Base-by-base conservation (phyloP, 2,797 vertebrate species). In the Gymnoscopelus braueri region DNA sequence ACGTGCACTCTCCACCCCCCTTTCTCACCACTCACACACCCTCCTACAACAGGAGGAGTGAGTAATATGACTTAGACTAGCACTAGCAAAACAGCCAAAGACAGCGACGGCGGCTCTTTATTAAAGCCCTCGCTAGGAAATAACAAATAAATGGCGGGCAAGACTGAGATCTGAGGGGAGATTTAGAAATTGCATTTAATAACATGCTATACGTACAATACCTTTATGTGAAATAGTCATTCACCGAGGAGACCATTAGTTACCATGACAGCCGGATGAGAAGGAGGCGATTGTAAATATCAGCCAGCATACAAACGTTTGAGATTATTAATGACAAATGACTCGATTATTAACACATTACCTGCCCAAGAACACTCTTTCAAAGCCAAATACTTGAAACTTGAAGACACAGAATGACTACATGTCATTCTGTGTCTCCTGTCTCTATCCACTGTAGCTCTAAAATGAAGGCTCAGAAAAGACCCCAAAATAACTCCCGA, bases 91-190 rank as follows among this genome's bases (percentile, higher is more conserved):
- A 47, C 56, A 53, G 3, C 55, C 23, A 59, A 12, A 48, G 55
- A 61, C 53, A 26, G 76, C 72, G 65, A 83, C 64, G 55, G 39
- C 5, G 62, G 67, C 53, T 65, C 65, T 87, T 77, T 57, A 82
- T 81, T 63, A 70, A 71, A 77, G 63, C 75, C 67, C 69, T 63
- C 19, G 69, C 70, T 35, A 71, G 71, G 69, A 71, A 69, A 78
- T 69, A 80, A 83, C 74, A 76, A 71, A 69, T 70, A 68, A 76
- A 19, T 55, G 61, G 65, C 68, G 62, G 75, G 61, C 55, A 26
- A 60, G 68, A 54, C 69, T 60, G 39, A 70, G 58, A 66, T 70
- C 74, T 48, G 24, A 65, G 51, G 69, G 79, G 29, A 14, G 29
- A 5, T 6, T 35, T 32, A 24, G 60, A 75, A 65, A 26, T 32